Conservation (phyloP, 2,113 vertebrate species). For the Seriola quinqueradiata region DNA sequence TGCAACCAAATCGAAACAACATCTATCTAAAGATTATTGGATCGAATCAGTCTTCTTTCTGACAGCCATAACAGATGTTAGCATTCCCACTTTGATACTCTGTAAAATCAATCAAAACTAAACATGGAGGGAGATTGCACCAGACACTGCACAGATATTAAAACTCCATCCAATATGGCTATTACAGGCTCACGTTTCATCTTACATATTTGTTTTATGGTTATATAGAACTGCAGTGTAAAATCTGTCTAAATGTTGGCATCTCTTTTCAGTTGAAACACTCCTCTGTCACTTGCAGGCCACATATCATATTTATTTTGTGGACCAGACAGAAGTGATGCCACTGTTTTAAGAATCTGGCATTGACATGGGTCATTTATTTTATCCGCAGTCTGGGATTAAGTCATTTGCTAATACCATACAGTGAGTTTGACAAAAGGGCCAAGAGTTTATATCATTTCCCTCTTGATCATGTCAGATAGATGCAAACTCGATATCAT, state of each 20-base stretch:
- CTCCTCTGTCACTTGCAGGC: background rate
- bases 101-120: slow-evolving; percentile 34
- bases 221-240: background rate
- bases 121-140: slow-evolving; percentile 22
- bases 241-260: background rate
- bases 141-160: slow-evolving; percentile 28
- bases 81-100: slow-evolving; percentile 57
- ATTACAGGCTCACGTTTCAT: slow-evolving; percentile 21
- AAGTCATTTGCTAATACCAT: background rate
- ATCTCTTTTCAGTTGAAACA: background rate
- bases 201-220: slow-evolving; percentile 26
- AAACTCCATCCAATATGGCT: slow-evolving; percentile 35
- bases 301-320: slow-evolving; percentile 3
- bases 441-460: background rate
- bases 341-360: background rate
- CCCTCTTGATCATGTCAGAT: background rate
- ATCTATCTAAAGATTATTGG: slow-evolving; percentile 37
- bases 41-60: slow-evolving; percentile 33
- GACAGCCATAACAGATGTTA: slow-evolving; percentile 59
- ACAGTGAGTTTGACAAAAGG: background rate
- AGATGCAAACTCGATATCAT: slow-evolving; percentile 14
- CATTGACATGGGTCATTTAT: background rate
- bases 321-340: background rate
- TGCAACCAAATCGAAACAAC: slow-evolving; percentile 36
- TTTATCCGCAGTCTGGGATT: slow-evolving; percentile 14